phyloP scores from a whole-genome alignment of 2,113 vertebrate species.

The Dipodomys ordii region DNA sequence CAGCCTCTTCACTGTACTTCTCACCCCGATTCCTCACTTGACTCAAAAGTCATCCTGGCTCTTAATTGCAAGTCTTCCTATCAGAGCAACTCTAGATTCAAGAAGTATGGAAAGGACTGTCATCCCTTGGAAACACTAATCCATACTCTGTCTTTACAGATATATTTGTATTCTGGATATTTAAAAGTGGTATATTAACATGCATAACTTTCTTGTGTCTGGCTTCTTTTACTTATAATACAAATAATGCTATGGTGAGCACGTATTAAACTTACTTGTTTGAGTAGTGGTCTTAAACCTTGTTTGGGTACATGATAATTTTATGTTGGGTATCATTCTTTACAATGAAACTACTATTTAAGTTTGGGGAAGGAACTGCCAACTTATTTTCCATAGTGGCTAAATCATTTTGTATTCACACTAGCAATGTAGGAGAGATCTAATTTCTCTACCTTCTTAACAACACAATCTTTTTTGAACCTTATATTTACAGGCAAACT shows the following conservation, averaged over 20 bases:
- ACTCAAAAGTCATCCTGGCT: not conserved
- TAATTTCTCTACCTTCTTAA: not conserved
- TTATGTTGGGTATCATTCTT: not conserved
- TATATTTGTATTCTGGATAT: not conserved
- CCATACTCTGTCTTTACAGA: not conserved
- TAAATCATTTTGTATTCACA: not conserved
- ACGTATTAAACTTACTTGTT: not conserved
- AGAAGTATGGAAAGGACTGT: not conserved
- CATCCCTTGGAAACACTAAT: not conserved
- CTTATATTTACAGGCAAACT: not conserved
- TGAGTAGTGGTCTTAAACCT: not conserved
- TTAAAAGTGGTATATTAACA: not conserved
- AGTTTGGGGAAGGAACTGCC: not conserved
- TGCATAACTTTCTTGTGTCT: not conserved
- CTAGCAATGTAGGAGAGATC: not conserved
- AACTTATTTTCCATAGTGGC: not conserved
- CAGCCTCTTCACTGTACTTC: not conserved
- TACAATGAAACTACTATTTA: not conserved
- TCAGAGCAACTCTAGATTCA: not conserved
- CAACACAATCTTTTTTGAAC: not conserved
- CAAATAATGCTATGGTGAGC: not conserved
- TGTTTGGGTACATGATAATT: not conserved
- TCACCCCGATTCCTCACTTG: not conserved
- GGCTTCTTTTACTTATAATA: not conserved
- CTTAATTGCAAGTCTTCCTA: not conserved